phyloP scores from a whole-genome alignment of 2,888 invertebrate species.

The Dugesia japonica region DNA sequence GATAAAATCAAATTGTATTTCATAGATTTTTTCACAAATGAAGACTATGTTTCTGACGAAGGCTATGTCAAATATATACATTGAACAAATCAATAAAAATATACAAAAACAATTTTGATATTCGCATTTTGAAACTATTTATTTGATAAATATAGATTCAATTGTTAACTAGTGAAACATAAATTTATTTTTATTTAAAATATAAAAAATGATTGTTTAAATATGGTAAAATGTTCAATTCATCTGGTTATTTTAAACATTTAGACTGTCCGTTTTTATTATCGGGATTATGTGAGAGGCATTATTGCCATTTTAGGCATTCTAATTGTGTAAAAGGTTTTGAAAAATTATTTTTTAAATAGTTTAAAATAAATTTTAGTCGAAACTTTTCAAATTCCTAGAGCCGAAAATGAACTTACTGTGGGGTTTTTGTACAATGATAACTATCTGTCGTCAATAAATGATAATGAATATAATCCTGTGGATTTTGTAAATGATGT shows the following conservation, averaged over 20 bases:
- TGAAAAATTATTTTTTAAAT: no score
- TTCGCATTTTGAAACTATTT: no score
- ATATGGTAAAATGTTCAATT: background rate
- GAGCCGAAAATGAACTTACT: no score
- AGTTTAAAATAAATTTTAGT: no score
- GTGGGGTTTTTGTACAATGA: background rate
- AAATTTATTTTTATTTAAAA: no score
- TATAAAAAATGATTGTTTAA: background rate
- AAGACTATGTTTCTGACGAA: background rate
- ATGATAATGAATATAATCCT: background rate
- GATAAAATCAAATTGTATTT: no score
- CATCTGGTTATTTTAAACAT: background rate
- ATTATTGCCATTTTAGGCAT: background rate
- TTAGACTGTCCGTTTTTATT: background rate
- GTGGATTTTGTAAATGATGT: background rate
- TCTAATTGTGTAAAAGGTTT: background rate
- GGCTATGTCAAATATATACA: background rate
- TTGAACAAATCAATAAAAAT: no score
- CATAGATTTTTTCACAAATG: background rate
- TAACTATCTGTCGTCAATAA: background rate
- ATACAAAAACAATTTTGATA: no score
- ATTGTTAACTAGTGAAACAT: no score
- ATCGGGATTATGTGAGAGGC: background rate
- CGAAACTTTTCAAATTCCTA: no score
- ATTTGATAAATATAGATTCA: no score